A percentile compares a stretch with the other conserved stretches of the same genome.
Conservation (phyloP, 1,140 invertebrate genomes). For the Pentalonia nigronervosa region DNA sequence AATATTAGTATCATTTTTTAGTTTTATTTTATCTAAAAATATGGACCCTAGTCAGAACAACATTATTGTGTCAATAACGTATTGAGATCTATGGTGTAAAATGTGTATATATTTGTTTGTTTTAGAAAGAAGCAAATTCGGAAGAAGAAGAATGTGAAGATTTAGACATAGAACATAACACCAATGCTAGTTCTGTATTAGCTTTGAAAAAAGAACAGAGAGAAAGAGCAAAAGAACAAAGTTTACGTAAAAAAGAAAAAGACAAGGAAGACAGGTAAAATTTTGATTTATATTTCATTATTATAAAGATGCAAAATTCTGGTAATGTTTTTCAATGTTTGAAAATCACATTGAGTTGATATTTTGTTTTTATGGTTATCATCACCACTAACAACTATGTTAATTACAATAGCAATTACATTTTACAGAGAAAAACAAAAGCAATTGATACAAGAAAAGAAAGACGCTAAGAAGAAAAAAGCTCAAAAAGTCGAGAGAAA, state of each 20-base stretch:
- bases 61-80: not conserved
- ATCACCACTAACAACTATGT: not conserved
- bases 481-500: conserved; percentile 80
- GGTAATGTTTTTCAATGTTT: not conserved
- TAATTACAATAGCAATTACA: not conserved
- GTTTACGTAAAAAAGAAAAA: conserved; percentile 84
- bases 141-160: conserved; percentile 67
- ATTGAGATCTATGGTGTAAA: not conserved
- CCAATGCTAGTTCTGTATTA: conserved; percentile 77
- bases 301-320: not conserved
- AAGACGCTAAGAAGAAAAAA: conserved; percentile 74
- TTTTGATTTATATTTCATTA: not conserved
- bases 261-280: conserved; percentile 83
- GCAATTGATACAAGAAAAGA: conserved; percentile 83
- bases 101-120: not conserved
- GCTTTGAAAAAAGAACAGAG: conserved; percentile 78
- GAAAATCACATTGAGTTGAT: no score
- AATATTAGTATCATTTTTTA: not conserved
- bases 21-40: not conserved
- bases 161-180: conserved; percentile 74
- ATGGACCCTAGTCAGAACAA: not conserved
- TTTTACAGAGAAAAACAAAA: conserved; percentile 81
- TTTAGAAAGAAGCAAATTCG: conserved; percentile 49
- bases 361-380: not conserved
- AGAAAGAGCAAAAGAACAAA: conserved; percentile 79